Conservation (phyloP, 2,113 vertebrate species). For the Chloropsis hardwickii region DNA sequence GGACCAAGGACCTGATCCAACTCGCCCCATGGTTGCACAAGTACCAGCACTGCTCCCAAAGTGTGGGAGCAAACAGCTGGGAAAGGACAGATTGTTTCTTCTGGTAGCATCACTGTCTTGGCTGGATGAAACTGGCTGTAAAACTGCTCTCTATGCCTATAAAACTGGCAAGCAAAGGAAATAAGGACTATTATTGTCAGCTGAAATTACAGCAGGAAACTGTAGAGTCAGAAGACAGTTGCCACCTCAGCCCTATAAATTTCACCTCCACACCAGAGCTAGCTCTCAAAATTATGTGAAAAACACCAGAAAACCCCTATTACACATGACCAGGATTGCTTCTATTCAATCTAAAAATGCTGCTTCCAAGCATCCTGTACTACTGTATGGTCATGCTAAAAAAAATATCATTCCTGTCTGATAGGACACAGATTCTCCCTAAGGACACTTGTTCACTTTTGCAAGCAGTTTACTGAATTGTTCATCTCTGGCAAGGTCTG, state of each 20-base stretch:
- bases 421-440: background rate
- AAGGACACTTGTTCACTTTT: background rate
- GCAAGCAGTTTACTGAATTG: background rate
- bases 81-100: background rate
- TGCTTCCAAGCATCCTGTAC: background rate
- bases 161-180: background rate
- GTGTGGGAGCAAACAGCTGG: background rate
- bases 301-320: background rate
- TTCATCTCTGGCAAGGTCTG: background rate
- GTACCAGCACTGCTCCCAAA: background rate
- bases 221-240: background rate
- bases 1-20: background rate
- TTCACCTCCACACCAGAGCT: background rate
- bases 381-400: background rate
- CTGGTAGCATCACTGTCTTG: background rate
- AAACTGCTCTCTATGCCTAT: background rate
- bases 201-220: background rate
- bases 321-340: background rate
- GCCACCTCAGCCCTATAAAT: background rate
- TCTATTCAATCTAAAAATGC: background rate
- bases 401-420: background rate
- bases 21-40: accelerated
- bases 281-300: background rate
- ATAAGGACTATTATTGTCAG: background rate
- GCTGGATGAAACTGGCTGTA: background rate